These are phyloP conservation scores for Drosophila antonietae DNA, from an alignment of 2,888 invertebrate species.

Conservation along the genomic window DNA sequence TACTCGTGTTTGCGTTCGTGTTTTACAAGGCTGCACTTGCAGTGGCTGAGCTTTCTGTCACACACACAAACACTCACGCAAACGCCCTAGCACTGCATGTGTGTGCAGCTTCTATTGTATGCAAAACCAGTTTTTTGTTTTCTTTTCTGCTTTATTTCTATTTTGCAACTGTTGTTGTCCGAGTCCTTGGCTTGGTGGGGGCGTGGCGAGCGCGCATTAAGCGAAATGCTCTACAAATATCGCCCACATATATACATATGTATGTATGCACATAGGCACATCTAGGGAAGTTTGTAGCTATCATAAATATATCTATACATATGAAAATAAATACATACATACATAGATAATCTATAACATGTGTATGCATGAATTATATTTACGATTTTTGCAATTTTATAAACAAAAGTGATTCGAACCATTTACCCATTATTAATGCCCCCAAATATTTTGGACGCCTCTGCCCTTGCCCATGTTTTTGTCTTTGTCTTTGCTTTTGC, in stretches of 20 bases:
- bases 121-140: slow-evolving; percentile 30
- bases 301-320: slow-evolving; percentile 9
- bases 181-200: slow-evolving; percentile 7
- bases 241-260: slow-evolving; percentile 23
- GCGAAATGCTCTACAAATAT: slow-evolving; percentile 24
- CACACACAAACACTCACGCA: neutral
- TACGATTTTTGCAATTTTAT: slow-evolving; percentile 31
- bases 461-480: neutral
- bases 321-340: slow-evolving; percentile 1
- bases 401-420: slow-evolving; percentile 31
- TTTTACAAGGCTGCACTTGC: slow-evolving; percentile 22
- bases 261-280: slow-evolving; percentile 8
- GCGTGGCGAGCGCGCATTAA: slow-evolving; percentile 9
- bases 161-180: slow-evolving; percentile 8
- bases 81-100: slow-evolving; percentile 1
- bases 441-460: neutral
- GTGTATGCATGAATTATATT: slow-evolving; percentile 11
- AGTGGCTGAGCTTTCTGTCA: slow-evolving; percentile 8
- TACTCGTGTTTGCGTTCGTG: slow-evolving; percentile 6
- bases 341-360: neutral
- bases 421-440: neutral
- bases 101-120: neutral
- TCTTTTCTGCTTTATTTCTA: slow-evolving; percentile 7
- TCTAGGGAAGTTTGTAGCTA: slow-evolving; percentile 14
- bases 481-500: neutral